Conservation (phyloP, 2,888 invertebrate genomes). For the Erynnis tages region DNA sequence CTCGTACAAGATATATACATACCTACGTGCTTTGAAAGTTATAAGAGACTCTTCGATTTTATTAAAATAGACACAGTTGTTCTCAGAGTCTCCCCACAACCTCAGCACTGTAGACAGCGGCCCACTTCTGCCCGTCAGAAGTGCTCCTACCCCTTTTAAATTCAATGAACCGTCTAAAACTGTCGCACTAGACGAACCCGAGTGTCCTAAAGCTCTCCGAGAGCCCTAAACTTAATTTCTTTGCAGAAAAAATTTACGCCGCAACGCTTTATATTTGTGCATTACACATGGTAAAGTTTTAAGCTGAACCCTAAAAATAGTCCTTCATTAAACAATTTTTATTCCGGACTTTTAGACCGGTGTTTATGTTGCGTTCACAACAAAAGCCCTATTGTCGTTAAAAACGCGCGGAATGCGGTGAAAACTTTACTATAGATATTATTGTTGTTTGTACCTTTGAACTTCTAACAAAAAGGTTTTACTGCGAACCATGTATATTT, state of each 20-base stretch:
- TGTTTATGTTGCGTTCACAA: conserved; percentile 16
- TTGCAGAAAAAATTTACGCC: background rate
- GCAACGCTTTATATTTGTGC: background rate
- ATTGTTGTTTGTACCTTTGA: conserved; percentile 22
- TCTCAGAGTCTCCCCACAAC: background rate
- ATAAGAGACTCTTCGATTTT: conserved; percentile 8
- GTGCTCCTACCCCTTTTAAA: conserved; percentile 18
- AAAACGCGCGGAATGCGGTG: conserved; percentile 24
- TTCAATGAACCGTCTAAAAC: conserved; percentile 21
- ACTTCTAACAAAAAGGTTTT: conserved; percentile 11
- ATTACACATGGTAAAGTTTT: background rate
- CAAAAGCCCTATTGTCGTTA: conserved; percentile 20
- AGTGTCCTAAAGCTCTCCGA: conserved; percentile 12
- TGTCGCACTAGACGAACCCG: conserved; percentile 14
- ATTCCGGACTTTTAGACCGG: conserved; percentile 3
- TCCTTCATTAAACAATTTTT: conserved; percentile 1
- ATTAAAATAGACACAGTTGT: conserved; percentile 15
- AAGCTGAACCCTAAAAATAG: background rate
- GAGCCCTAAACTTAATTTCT: conserved; percentile 5
- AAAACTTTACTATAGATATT: conserved; percentile 23
- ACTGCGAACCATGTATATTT: conserved; percentile 13
- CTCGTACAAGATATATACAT: no score
- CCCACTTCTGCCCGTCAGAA: conserved; percentile 19
- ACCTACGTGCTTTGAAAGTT: background rate
- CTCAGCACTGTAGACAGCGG: conserved; percentile 1